Conservation (phyloP, 2,113 vertebrate species). For the Parus major region DNA sequence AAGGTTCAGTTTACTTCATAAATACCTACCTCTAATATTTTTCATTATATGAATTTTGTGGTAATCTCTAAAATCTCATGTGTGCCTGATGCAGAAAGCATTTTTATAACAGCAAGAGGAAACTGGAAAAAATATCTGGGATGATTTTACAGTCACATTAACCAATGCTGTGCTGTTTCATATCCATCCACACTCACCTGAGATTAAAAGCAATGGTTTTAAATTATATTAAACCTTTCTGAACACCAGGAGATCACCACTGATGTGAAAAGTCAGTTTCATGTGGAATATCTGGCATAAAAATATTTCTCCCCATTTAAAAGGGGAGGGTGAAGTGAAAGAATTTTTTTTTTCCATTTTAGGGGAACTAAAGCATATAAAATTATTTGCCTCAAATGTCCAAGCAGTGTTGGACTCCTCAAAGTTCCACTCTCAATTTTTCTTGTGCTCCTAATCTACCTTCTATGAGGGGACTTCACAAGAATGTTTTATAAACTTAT, state of each 20-base stretch:
- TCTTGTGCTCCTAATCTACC: background rate
- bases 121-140: background rate
- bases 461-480: background rate
- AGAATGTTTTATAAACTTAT: background rate
- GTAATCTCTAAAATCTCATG: background rate
- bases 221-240: background rate
- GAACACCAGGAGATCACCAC: background rate
- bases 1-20: background rate
- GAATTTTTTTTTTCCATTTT: background rate
- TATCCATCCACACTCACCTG: background rate
- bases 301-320: background rate
- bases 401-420: background rate
- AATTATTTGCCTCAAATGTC: background rate
- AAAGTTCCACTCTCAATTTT: background rate
- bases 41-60: background rate
- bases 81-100: background rate
- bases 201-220: background rate
- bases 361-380: background rate
- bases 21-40: background rate
- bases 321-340: background rate
- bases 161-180: background rate
- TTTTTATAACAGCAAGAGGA: background rate
- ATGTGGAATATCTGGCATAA: background rate
- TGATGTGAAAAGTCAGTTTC: background rate
- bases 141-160: background rate